phyloP scores from a whole-genome alignment of 2,797 vertebrate genomes.

The Ctenopoma kingsleyae region DNA sequence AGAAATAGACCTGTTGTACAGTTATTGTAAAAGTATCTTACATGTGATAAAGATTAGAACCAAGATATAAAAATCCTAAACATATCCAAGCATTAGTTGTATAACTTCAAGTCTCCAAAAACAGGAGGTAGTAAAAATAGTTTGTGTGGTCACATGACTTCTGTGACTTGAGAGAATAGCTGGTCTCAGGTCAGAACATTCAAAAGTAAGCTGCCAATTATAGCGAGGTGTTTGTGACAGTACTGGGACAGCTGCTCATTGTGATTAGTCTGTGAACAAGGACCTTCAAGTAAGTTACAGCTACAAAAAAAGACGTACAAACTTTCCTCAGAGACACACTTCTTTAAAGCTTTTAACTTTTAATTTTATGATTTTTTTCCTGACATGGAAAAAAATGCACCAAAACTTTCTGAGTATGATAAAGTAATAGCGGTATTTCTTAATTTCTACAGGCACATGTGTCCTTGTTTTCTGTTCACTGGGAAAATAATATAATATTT shows the following conservation, averaged over 20 bases:
- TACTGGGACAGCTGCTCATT: constrained; percentile 63
- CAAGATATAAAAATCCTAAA: not conserved
- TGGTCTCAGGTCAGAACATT: constrained; percentile 57
- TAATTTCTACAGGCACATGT: not conserved
- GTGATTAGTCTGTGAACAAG: constrained; percentile 63
- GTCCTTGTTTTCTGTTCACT: not conserved
- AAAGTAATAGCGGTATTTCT: not conserved
- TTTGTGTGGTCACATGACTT: constrained; percentile 39
- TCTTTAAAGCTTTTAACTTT: constrained; percentile 2
- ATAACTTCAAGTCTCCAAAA: constrained; percentile 24
- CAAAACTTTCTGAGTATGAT: not conserved
- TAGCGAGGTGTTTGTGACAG: constrained; percentile 59
- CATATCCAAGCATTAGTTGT: constrained; percentile 11
- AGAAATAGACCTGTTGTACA: not conserved
- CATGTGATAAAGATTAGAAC: constrained; percentile 4
- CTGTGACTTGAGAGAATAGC: constrained; percentile 42
- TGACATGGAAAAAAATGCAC: not conserved
- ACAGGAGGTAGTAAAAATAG: constrained; percentile 56
- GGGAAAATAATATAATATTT: not conserved
- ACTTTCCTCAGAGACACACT: constrained; percentile 14
- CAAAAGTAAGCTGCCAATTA: constrained; percentile 67
- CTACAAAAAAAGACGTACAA: constrained; percentile 19
- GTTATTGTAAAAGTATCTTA: not conserved
- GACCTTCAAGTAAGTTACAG: constrained; percentile 40
- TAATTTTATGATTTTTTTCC: not conserved